phyloP scores from a whole-genome alignment of 2,113 vertebrate species.

The Mustelus asterias region DNA sequence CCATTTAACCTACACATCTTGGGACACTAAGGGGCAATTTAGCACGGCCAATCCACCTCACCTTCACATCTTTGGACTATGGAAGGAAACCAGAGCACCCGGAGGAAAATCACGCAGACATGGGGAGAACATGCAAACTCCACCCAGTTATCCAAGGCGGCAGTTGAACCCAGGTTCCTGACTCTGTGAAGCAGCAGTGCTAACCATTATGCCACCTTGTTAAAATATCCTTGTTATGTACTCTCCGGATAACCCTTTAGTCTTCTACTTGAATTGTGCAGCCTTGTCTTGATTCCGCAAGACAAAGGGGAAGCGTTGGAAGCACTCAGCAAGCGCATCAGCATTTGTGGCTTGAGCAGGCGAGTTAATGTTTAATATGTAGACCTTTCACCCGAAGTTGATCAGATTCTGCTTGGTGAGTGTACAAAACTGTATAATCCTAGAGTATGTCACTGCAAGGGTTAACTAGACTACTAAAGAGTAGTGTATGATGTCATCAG shows the following conservation, averaged over 20 bases:
- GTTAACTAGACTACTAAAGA: background rate
- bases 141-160: too few relatives aligned
- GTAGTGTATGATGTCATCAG: background rate
- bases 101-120: too few relatives aligned
- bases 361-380: background rate
- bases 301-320: background rate
- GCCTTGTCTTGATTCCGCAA: background rate
- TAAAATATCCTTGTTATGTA: background rate
- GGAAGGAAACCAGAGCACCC: too few relatives aligned
- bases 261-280: background rate
- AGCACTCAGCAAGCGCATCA: background rate
- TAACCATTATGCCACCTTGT: too few relatives aligned
- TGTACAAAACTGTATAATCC: too few relatives aligned
- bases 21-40: too few relatives aligned
- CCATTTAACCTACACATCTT: too few relatives aligned
- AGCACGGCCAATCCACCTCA: too few relatives aligned
- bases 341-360: background rate
- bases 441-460: background rate
- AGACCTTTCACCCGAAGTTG: background rate
- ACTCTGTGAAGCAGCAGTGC: too few relatives aligned
- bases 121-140: too few relatives aligned
- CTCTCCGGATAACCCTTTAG: background rate
- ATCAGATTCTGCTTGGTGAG: background rate
- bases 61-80: too few relatives aligned
- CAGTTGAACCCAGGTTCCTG: too few relatives aligned